Evolutionary conservation across 2,888 invertebrate genomes (phyloP), one percentile per base, ranked within the genome.

Genomic region (Drosophila parthenogenetica): DNA sequence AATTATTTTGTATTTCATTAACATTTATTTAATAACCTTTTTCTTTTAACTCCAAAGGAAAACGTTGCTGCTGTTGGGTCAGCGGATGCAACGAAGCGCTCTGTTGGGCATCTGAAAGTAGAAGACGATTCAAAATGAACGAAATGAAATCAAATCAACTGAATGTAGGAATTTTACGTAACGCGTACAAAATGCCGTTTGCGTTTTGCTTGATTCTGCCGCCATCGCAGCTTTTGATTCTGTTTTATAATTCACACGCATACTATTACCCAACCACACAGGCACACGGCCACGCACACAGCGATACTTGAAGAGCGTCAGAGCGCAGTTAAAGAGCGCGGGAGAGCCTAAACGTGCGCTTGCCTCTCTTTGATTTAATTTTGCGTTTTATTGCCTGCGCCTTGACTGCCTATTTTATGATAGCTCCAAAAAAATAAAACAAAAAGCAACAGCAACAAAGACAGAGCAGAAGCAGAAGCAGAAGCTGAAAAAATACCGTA

Each of bases 201-300:
- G 70, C 71, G 66, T 72, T 71, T 67, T 71, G 71, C 51, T 62
- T 57, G 81, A 77, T 81, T 81, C 84, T 80, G 70, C 64, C 75
- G 79, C 73, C 66, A 81, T 70, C 82, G 80, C 82, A 82, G 83
- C 86, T 83, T 83, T 83, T 83, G 88, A 87, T 83, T 83, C 88
- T 83, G 88, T 87, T 83, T 83, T 83, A 83, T 83, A 83, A 83
- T 83, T 83, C 88, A 70, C 63, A 71, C 67, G 32, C 57, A 75
- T 58, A 67, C 71, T 57, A 17, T 45, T 61, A 46, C 22, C 46
- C 50, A 51, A 45, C n/a, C 25, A 16, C 50, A 69, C 50, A 51
- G 29, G 29, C 19, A 29, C 60, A 37, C 48, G 19, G 11, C 11
- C 45, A 37, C 13, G 32, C 43, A 43, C 5, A 43, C 19, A 8